Evolutionary conservation across 1,140 invertebrate species (phyloP).

Genomic region (Philopotamus ludificatus): DNA sequence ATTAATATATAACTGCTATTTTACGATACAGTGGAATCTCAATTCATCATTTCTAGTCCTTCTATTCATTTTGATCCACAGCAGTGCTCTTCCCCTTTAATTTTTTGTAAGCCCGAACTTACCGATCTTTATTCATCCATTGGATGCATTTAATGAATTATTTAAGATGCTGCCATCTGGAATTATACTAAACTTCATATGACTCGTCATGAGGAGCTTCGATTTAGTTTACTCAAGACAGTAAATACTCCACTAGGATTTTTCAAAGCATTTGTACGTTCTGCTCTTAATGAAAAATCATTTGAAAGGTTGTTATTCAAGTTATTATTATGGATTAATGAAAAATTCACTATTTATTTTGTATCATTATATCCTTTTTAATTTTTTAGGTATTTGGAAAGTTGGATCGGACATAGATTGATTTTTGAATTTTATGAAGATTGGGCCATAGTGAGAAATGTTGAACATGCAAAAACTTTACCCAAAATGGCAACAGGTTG

Average conservation of each 20-base stretch:
- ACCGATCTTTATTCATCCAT: no score
- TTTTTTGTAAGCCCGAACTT: no score
- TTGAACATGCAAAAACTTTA: slow-evolving; percentile 71
- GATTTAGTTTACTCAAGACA: slow-evolving; percentile 76
- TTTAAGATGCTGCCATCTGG: slow-evolving; percentile 63
- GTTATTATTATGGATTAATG: background rate
- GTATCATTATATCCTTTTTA: background rate
- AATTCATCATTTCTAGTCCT: no score
- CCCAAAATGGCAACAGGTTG: slow-evolving; percentile 80
- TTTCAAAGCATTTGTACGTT: slow-evolving; percentile 83
- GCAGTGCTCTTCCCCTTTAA: no score
- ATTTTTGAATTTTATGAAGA: slow-evolving; percentile 78
- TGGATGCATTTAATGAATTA: slow-evolving; percentile 47
- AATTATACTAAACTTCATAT: slow-evolving; percentile 70
- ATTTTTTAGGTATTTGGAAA: slow-evolving; percentile 64
- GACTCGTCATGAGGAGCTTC: slow-evolving; percentile 83
- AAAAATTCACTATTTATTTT: background rate
- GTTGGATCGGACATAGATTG: slow-evolving; percentile 68
- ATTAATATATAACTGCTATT: slow-evolving; percentile 5
- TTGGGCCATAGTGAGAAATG: slow-evolving; percentile 77
- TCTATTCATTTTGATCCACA: no score
- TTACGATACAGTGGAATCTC: no score
- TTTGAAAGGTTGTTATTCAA: slow-evolving; percentile 68
- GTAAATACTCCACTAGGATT: slow-evolving; percentile 79
- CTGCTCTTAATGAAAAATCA: slow-evolving; percentile 84